These are phyloP conservation scores for Antheraea yamamai DNA, from an alignment of 2,888 invertebrate species.

Conservation along the genomic window DNA sequence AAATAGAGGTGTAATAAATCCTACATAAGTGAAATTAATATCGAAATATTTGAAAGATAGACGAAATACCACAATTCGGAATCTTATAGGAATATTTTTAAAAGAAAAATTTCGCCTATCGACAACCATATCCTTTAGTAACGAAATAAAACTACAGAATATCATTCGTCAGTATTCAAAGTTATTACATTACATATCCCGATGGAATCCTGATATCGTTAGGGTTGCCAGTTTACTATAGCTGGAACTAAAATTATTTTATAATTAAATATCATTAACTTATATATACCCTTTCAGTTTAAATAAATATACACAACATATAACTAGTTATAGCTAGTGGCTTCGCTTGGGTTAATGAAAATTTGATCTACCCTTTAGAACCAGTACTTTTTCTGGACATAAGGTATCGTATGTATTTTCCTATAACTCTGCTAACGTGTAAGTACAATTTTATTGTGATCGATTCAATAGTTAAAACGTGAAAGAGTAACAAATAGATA, in stretches of 20 bases:
- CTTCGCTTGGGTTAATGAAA: too few species aligned
- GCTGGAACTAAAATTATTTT: neutral
- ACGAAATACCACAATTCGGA: neutral
- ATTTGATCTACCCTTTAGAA: too few species aligned
- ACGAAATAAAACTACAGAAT: slow-evolving; percentile 25
- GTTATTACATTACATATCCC: slow-evolving; percentile 42
- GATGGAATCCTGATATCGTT: slow-evolving; percentile 4
- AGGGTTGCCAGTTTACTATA: neutral
- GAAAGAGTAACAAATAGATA: too few species aligned
- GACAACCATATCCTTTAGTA: slow-evolving; percentile 7
- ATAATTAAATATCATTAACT: neutral
- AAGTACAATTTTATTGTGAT: too few species aligned
- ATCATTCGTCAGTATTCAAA: slow-evolving; percentile 45
- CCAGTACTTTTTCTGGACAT: too few species aligned
- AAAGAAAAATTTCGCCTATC: neutral
- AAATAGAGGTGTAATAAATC: neutral
- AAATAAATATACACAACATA: neutral
- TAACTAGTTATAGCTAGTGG: too few species aligned
- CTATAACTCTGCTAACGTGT: too few species aligned
- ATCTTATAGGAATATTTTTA: neutral
- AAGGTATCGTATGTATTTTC: too few species aligned
- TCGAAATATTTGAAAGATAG: neutral
- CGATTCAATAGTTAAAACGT: too few species aligned
- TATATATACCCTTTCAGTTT: neutral
- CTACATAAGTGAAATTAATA: neutral